These are phyloP conservation scores for Caenorhabditis becei DNA, from an alignment of 2,888 invertebrate genomes.

Conservation along the genomic window DNA sequence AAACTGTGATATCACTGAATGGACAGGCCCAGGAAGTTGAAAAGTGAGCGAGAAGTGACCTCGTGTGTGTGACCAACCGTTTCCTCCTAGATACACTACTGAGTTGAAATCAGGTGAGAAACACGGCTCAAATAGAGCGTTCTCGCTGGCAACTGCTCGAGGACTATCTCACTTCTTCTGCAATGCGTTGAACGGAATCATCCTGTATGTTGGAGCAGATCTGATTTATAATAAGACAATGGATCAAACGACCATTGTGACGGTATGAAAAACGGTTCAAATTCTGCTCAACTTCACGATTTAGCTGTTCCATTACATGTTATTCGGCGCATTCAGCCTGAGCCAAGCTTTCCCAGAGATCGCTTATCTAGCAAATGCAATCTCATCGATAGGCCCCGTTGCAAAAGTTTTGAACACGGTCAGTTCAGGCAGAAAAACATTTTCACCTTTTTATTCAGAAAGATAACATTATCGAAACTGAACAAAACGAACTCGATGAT, in stretches of 20 bases:
- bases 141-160: slow-evolving; percentile 80
- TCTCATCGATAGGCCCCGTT: slow-evolving; percentile 46
- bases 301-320: slow-evolving; percentile 44
- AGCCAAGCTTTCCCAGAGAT: slow-evolving; percentile 51
- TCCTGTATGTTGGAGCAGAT: slow-evolving; percentile 72
- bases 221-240: slow-evolving; percentile 62
- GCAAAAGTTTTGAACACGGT: slow-evolving; percentile 43
- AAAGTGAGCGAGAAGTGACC: slow-evolving; percentile 1
- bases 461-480: slow-evolving; percentile 69
- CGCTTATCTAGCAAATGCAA: slow-evolving; percentile 22
- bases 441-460: slow-evolving; percentile 42
- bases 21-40: slow-evolving; percentile 50
- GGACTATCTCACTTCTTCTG: slow-evolving; percentile 80
- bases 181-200: slow-evolving; percentile 78
- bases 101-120: slow-evolving; percentile 67
- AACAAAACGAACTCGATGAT: slow-evolving; percentile 66
- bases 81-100: slow-evolving; percentile 72
- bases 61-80: no score
- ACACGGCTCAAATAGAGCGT: slow-evolving; percentile 71
- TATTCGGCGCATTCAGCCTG: slow-evolving; percentile 51
- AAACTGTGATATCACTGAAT: slow-evolving; percentile 52
- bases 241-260: slow-evolving; percentile 22
- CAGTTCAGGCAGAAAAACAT: neutral
- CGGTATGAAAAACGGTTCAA: no score
- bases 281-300: no score